Percentiles rank a stretch among this genome's conserved stretches.
Evolutionary conservation across 1,140 invertebrate genomes (phyloP).

Genomic region (Papilio aristodemus): DNA sequence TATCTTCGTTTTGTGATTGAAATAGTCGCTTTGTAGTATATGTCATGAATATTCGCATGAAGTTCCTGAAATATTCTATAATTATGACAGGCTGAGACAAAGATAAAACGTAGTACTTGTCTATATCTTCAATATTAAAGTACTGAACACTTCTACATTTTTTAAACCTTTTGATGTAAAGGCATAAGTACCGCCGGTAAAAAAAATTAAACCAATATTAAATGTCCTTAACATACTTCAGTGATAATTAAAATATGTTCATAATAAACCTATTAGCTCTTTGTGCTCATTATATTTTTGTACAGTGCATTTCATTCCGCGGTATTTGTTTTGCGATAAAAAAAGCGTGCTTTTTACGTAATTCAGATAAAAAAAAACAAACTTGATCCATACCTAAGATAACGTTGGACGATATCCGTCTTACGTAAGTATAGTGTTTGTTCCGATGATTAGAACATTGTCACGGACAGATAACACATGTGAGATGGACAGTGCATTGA

Average conservation of each 20-base stretch:
- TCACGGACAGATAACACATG: slow-evolving; percentile 22
- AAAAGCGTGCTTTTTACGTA: slow-evolving; percentile 10
- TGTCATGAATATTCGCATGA: no score
- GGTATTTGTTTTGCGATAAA: no score
- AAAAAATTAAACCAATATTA: no score
- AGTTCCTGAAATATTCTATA: no score
- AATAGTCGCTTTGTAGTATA: not conserved
- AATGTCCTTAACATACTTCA: not conserved
- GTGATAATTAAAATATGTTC: not conserved
- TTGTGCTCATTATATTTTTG: no score
- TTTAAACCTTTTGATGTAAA: no score
- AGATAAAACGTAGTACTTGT: no score
- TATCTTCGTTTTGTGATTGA: not conserved
- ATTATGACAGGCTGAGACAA: no score
- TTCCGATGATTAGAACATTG: slow-evolving; percentile 24
- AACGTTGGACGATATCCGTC: not conserved
- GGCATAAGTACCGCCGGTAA: no score
- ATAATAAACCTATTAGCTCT: not conserved
- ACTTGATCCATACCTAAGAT: not conserved
- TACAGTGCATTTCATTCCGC: no score
- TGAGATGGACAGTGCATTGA: slow-evolving; percentile 13
- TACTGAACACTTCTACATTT: no score
- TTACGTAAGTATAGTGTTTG: slow-evolving; percentile 20
- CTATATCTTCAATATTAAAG: no score
- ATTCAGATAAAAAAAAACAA: slow-evolving; percentile 2